phyloP scores from a whole-genome alignment of 2,113 vertebrate genomes.

The Cyrtonyx montezumae region DNA sequence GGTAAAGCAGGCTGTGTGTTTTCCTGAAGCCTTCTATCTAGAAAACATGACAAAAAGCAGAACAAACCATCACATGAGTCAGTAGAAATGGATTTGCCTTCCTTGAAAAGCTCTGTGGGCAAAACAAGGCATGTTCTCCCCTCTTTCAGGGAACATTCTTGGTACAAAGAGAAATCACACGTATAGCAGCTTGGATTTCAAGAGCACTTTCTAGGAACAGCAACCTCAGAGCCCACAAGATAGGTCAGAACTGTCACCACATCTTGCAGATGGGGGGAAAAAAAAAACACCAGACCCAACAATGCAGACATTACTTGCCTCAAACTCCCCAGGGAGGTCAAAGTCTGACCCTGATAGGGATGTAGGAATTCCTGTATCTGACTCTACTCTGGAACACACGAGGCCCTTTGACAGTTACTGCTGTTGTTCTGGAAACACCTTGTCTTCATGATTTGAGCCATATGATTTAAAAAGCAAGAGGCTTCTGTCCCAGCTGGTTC shows the following conservation, averaged over 20 bases:
- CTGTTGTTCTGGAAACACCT: not conserved
- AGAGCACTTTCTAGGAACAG: not conserved
- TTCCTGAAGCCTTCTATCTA: not conserved
- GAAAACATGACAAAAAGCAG: not conserved
- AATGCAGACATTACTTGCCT: not conserved
- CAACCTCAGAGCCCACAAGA: not conserved
- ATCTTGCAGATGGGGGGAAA: not conserved
- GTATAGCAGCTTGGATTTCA: not conserved
- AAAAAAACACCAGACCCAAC: not conserved
- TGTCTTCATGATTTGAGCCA: fast-evolving
- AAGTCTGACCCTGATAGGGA: fast-evolving
- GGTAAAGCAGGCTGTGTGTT: not conserved
- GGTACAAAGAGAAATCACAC: not conserved
- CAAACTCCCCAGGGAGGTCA: not conserved
- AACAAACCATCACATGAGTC: fast-evolving
- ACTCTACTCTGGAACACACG: fast-evolving
- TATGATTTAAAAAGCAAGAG: slow-evolving; percentile 85
- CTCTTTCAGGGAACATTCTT: not conserved
- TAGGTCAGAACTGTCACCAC: not conserved
- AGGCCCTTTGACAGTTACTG: not conserved
- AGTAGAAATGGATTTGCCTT: not conserved
- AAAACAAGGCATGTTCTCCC: not conserved
- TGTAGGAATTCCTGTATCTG: not conserved
- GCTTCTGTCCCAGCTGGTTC: slow-evolving; percentile 88
- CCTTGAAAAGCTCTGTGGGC: not conserved